These are phyloP conservation scores for Medauroidea extradentata DNA, from an alignment of 1,140 invertebrate species.

Conservation along the genomic window DNA sequence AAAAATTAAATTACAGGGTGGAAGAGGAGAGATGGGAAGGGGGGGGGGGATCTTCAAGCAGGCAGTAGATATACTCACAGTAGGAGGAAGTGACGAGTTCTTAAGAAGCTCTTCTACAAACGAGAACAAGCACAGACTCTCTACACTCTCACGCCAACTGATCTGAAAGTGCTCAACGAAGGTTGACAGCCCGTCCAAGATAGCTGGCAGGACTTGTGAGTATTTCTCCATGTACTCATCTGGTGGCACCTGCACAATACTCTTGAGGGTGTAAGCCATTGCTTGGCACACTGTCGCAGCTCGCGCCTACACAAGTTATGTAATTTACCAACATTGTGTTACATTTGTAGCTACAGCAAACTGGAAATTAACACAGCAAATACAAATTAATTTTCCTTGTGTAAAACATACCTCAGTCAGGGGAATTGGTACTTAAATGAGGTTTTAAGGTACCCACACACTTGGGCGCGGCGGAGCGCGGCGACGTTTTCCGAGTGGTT, in stretches of 20 bases:
- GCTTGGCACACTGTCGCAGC: conserved; percentile 67
- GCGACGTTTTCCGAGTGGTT: too few species aligned
- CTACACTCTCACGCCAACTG: conserved; percentile 67
- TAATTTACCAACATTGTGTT: too few species aligned
- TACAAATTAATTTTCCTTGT: too few species aligned
- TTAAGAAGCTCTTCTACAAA: conserved; percentile 51
- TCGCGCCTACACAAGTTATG: conserved; percentile 54
- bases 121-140: conserved; percentile 57
- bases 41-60: too few species aligned
- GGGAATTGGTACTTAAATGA: too few species aligned
- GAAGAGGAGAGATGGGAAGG: too few species aligned
- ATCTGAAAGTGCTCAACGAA: conserved; percentile 64
- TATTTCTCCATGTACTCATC: conserved; percentile 29
- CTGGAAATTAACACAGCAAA: too few species aligned
- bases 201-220: conserved; percentile 49
- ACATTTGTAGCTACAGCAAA: too few species aligned
- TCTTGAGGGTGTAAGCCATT: conserved; percentile 59
- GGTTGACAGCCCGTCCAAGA: conserved; percentile 56
- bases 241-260: conserved; percentile 43
- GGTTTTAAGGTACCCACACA: too few species aligned
- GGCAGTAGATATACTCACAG: conserved; percentile 48
- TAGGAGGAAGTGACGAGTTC: conserved; percentile 46
- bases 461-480: too few species aligned
- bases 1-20: too few species aligned
- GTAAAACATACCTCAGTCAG: too few species aligned